These are phyloP conservation scores for Patagioenas fasciata DNA, from an alignment of 2,113 vertebrate species.

Conservation along the genomic window DNA sequence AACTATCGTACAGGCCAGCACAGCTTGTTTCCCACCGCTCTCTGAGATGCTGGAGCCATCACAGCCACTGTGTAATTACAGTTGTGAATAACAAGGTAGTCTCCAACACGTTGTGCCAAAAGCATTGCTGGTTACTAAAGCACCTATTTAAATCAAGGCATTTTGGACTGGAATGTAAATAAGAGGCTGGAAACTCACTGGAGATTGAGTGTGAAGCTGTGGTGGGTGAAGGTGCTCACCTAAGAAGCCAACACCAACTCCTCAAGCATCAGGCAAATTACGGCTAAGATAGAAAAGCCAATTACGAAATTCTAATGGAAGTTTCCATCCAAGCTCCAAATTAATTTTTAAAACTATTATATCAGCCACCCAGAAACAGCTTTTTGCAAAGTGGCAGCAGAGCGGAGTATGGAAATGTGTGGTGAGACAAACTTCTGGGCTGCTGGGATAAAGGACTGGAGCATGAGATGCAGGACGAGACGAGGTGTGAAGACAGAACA, in stretches of 20 bases:
- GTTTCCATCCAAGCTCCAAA: not conserved
- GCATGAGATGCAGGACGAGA: constrained; percentile 39
- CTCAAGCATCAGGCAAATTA: not conserved
- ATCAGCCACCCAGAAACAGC: not conserved
- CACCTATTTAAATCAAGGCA: not conserved
- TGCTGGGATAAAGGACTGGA: constrained; percentile 13
- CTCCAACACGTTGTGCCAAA: not conserved
- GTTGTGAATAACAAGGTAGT: not conserved
- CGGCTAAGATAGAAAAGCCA: not conserved
- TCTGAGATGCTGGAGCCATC: not conserved
- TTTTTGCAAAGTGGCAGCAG: not conserved
- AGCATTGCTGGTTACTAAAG: not conserved
- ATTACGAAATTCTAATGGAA: not conserved
- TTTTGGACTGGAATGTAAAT: not conserved
- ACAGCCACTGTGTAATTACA: not conserved
- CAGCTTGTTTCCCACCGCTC: not conserved
- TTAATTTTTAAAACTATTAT: not conserved
- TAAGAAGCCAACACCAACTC: not conserved
- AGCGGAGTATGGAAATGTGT: not conserved
- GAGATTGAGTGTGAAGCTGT: not conserved
- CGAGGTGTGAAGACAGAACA: constrained; percentile 44
- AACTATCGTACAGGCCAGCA: not conserved
- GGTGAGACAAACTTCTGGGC: constrained; percentile 48
- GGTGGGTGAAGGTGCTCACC: not conserved
- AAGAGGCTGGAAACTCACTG: not conserved